Evolutionary conservation across 2,113 vertebrate genomes (phyloP).

Genomic region (Oncorhynchus keta): DNA sequence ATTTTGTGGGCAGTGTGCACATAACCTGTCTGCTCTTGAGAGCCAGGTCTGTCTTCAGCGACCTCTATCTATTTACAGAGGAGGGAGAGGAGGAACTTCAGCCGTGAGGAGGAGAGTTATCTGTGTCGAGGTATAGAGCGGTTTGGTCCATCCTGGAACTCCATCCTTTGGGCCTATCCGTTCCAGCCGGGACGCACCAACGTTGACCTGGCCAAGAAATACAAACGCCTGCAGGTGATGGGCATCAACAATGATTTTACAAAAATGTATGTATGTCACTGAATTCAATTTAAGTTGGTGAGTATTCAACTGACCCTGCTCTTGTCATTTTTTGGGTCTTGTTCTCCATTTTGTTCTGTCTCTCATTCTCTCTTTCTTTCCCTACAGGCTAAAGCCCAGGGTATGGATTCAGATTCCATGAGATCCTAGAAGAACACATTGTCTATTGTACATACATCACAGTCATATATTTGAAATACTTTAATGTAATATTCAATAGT

Average conservation of each 20-base stretch:
- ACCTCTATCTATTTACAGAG: background rate
- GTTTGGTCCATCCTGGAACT: conserved; percentile 66
- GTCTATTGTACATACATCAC: conserved; percentile 2
- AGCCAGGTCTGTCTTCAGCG: too few species aligned
- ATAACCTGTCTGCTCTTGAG: too few species aligned
- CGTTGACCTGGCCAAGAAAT: conserved; percentile 68
- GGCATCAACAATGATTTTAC: background rate
- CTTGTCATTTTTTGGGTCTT: conserved; percentile 1
- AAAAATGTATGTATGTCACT: background rate
- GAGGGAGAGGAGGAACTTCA: conserved; percentile 58
- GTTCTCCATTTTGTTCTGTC: background rate
- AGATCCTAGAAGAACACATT: background rate
- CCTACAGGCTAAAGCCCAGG: conserved; percentile 24
- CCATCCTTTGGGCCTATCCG: conserved; percentile 67
- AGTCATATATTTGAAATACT: background rate
- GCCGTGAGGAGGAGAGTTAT: conserved; percentile 53
- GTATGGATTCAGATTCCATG: conserved; percentile 5
- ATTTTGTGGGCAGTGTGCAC: too few species aligned
- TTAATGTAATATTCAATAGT: background rate
- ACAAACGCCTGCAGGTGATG: conserved; percentile 49
- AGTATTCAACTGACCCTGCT: background rate
- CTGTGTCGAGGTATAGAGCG: conserved; percentile 54
- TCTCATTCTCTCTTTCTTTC: conserved; percentile 20
- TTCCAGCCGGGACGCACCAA: conserved; percentile 64
- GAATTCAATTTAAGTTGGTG: background rate